Evolutionary conservation across 2,113 vertebrate genomes (phyloP).

Genomic region (Blennius ocellaris): DNA sequence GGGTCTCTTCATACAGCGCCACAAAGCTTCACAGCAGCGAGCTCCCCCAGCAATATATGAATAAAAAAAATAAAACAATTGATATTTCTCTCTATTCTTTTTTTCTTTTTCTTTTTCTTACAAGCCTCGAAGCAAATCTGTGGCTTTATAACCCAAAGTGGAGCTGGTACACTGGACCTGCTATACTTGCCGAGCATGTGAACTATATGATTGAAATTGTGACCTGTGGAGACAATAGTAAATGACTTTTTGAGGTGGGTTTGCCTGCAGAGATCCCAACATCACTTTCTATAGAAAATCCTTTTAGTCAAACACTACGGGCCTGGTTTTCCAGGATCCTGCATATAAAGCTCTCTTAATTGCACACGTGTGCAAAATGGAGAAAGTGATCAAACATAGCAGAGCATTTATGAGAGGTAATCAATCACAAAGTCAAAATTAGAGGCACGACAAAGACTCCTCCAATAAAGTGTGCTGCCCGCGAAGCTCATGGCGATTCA

Average conservation of each 20-base stretch:
- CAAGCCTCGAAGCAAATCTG: constrained; percentile 47
- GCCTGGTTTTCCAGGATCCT: not conserved
- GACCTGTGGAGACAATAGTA: constrained; percentile 27
- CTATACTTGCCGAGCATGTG: constrained; percentile 19
- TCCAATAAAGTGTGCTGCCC: too few relatives aligned
- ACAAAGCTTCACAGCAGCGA: constrained; percentile 10
- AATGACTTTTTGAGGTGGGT: constrained; percentile 15
- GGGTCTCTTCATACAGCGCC: constrained; percentile 33
- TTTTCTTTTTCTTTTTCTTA: constrained; percentile 40
- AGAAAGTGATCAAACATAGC: not conserved
- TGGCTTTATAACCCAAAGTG: constrained; percentile 44
- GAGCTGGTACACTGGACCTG: constrained; percentile 10
- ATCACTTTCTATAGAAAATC: constrained; percentile 16
- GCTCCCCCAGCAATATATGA: constrained; percentile 3
- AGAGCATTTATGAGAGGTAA: too few relatives aligned
- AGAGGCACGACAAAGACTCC: too few relatives aligned
- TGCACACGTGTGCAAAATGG: not conserved
- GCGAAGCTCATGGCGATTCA: too few relatives aligned
- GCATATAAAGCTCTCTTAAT: not conserved
- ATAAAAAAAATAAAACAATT: constrained; percentile 49
- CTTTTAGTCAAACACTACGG: not conserved
- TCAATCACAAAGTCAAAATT: too few relatives aligned
- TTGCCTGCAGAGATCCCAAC: not conserved
- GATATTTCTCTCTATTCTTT: constrained; percentile 26
- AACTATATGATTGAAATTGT: constrained; percentile 31